A percentile compares a stretch with the other conserved stretches of the same genome.
Conservation (phyloP, 1,140 invertebrate species). For the Drosophila nannoptera region DNA sequence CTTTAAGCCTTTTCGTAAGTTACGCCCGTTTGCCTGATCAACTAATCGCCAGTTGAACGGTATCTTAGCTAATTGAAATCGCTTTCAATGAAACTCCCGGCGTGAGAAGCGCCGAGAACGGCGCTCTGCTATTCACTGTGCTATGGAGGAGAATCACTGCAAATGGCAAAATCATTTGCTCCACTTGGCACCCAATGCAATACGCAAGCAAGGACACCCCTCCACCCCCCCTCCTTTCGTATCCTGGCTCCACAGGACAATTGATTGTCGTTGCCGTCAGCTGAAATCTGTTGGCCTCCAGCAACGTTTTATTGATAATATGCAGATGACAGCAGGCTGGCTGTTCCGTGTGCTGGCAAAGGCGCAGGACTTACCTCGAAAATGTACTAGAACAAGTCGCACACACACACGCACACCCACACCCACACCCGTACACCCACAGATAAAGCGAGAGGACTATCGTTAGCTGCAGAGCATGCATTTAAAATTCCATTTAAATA, state of each 20-base stretch:
- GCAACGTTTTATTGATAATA: conserved; percentile 45
- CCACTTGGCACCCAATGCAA: background rate
- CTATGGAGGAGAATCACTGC: conserved; percentile 12
- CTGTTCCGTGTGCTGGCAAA: background rate
- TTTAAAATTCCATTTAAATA: conserved; percentile 63
- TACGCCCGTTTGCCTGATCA: too few species aligned
- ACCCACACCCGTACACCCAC: too few species aligned
- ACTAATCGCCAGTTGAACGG: too few species aligned
- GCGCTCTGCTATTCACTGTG: background rate
- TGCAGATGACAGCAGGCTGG: conserved; percentile 32
- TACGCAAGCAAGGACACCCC: too few species aligned
- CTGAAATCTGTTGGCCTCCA: conserved; percentile 15
- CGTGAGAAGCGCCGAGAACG: conserved; percentile 1
- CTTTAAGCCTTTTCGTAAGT: background rate
- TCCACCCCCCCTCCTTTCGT: background rate
- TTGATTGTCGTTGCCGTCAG: conserved; percentile 23
- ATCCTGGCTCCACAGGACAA: background rate
- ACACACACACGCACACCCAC: background rate
- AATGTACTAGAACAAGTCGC: conserved; percentile 10
- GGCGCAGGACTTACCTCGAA: conserved; percentile 6
- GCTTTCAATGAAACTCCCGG: background rate
- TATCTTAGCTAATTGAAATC: too few species aligned
- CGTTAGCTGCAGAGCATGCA: conserved; percentile 20
- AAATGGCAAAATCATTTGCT: conserved; percentile 23
- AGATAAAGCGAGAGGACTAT: background rate